phyloP scores from a whole-genome alignment of 2,888 invertebrate genomes.

The Cepaea hortensis region DNA sequence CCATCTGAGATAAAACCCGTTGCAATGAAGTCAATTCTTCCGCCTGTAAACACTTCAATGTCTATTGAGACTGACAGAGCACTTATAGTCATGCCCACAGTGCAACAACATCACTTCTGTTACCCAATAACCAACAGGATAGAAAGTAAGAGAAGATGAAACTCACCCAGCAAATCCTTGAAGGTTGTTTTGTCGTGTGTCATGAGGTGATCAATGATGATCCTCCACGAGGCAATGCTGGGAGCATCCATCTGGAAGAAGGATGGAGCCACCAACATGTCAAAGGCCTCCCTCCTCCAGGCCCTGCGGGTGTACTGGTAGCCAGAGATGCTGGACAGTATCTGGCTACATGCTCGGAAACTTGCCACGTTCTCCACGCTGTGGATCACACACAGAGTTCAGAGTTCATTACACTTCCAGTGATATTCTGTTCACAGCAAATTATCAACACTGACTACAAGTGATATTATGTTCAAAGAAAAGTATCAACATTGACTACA shows the following conservation, averaged over 20 bases:
- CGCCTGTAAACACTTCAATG: too few relatives aligned
- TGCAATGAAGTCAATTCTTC: too few relatives aligned
- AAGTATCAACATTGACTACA: too few relatives aligned
- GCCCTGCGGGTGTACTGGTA: constrained; percentile 92
- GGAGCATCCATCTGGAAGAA: constrained; percentile 92
- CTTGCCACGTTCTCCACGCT: constrained; percentile 86
- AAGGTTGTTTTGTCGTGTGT: constrained; percentile 93
- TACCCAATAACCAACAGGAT: too few relatives aligned
- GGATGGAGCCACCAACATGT: constrained; percentile 86
- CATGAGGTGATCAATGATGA: constrained; percentile 92
- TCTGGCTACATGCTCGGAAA: constrained; percentile 88
- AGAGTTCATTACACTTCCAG: neutral
- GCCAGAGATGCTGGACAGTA: constrained; percentile 87
- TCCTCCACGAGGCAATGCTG: constrained; percentile 85
- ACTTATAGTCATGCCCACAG: too few relatives aligned
- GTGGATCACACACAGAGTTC: constrained; percentile 21
- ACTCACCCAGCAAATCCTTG: constrained; percentile 87
- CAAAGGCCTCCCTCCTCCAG: constrained; percentile 91
- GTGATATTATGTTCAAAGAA: too few relatives aligned
- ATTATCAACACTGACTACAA: too few relatives aligned
- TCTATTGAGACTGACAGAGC: too few relatives aligned
- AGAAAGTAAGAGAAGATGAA: neutral
- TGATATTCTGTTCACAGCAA: too few relatives aligned
- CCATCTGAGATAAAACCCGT: too few relatives aligned
- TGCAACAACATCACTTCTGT: too few relatives aligned